Evolutionary conservation across 2,113 vertebrate genomes (phyloP), one percentile per base, ranked within the genome.

Genomic region (Chaetops frenatus): DNA sequence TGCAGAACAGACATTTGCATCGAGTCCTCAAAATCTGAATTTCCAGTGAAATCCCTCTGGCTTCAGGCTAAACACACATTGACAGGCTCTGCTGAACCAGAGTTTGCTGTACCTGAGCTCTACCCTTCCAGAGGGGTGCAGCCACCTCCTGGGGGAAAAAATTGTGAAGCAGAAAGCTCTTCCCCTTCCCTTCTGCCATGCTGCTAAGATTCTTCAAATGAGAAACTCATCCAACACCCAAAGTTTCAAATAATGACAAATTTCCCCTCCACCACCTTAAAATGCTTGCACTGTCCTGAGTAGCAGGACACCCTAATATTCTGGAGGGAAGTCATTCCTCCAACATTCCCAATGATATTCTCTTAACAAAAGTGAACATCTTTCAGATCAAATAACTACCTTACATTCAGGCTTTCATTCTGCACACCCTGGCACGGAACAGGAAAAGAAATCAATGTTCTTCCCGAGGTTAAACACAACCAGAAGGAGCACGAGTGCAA

Each of bases 301-400:
- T 1, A 72, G 27, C 9, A 53, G 64, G 61, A 18, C 23, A 35
- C 7, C 2, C 17, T 10, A 21, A 53, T n/a, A 14, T n/a, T 83
- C 11, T 61, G 47, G 40, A 36, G 42, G 9, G 40, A 31, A 70
- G 9, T 29, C 51, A 45, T 8, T 56, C 4, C 10, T 53, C 64
- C 50, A 10, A 16, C 12, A 21, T 0, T 5, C 20, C 42, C 38
- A 54, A 7, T 2, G 8, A 31, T 11, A 2, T 4, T 38, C 19
- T 15, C 35, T 47, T 35, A 35, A 7, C 5, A 69, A 18, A 83
- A 64, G 16, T 3, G 7, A 89, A 4, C 13, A 45, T 2, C 6
- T 53, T 58, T n/a, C 51, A n/a, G 48, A 9, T 14, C 11, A 2
- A 28, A 20, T 3, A 7, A 66, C 29, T 67, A 27, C 15, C 70